A percentile compares a stretch with the other conserved stretches of the same genome.
Evolutionary conservation across 2,797 vertebrate species (phyloP).

Genomic region (Leptodactylus fallax): DNA sequence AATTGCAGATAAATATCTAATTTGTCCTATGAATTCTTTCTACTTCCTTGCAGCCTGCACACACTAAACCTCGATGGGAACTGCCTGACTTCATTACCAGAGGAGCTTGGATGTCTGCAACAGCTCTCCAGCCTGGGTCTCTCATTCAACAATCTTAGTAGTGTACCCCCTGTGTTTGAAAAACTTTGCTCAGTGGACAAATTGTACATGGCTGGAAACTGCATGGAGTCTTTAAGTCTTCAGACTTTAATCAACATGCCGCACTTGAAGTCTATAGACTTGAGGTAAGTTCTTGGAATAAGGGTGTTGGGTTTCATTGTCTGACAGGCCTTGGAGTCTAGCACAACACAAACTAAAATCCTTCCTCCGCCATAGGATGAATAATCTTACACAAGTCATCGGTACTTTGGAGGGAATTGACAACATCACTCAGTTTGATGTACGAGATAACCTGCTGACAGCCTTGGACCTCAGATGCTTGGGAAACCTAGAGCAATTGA

Average conservation of each 20-base stretch:
- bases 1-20: not conserved
- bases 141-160: slow-evolving; percentile 90
- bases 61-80: slow-evolving; percentile 94
- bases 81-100: slow-evolving; percentile 85
- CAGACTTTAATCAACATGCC: slow-evolving; percentile 81
- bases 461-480: slow-evolving; percentile 87
- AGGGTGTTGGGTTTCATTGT: not conserved
- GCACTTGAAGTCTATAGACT: slow-evolving; percentile 89
- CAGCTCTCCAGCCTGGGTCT: slow-evolving; percentile 90
- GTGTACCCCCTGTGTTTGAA: slow-evolving; percentile 86
- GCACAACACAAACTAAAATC: not conserved
- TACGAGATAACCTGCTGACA: slow-evolving; percentile 88
- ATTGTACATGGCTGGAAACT: slow-evolving; percentile 91
- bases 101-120: slow-evolving; percentile 85
- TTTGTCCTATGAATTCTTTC: not conserved
- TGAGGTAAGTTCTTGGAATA: slow-evolving; percentile 79
- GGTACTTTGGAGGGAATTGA: slow-evolving; percentile 83
- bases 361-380: slow-evolving; percentile 81
- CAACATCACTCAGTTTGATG: slow-evolving; percentile 87
- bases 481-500: slow-evolving; percentile 88
- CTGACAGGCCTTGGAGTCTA: not conserved
- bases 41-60: slow-evolving; percentile 82
- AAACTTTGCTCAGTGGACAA: slow-evolving; percentile 84
- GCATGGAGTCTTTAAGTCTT: slow-evolving; percentile 82
- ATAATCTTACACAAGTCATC: slow-evolving; percentile 80